phyloP scores from a whole-genome alignment of 2,888 invertebrate genomes.

The Cheilosia impressa region DNA sequence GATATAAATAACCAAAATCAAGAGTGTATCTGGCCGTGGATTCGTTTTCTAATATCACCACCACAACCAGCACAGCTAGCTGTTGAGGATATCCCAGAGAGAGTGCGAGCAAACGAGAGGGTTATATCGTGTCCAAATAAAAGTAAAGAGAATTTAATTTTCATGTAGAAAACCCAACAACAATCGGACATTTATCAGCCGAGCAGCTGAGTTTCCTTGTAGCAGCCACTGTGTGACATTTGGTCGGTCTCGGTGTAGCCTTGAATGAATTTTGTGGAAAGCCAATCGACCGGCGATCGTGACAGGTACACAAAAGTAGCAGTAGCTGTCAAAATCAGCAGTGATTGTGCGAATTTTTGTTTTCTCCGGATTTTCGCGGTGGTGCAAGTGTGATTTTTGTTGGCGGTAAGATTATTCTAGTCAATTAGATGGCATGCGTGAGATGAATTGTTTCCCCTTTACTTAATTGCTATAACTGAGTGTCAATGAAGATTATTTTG shows the following conservation, averaged over 20 bases:
- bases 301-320: conserved; percentile 16
- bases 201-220: background rate
- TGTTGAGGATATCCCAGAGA: background rate
- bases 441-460: too few relatives aligned
- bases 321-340: conserved; percentile 19
- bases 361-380: background rate
- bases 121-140: background rate
- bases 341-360: conserved; percentile 3
- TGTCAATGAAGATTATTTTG: background rate
- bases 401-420: background rate
- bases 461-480: background rate
- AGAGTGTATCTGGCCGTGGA: conserved; percentile 4
- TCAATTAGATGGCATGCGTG: too few relatives aligned
- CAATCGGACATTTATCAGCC: conserved; percentile 18
- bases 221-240: background rate
- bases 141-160: conserved; percentile 16
- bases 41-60: background rate
- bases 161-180: conserved; percentile 9
- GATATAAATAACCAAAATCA: conserved; percentile 44
- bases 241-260: conserved; percentile 4
- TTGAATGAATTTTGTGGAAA: conserved; percentile 9
- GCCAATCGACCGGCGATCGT: conserved; percentile 6
- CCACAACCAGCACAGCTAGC: background rate
- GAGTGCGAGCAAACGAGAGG: conserved; percentile 18
- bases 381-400: background rate